Percentiles rank a stretch among this genome's conserved stretches.
These are phyloP conservation scores for Paramisgurnus dabryanus DNA, from an alignment of 2,113 vertebrate species.

Conservation along the genomic window DNA sequence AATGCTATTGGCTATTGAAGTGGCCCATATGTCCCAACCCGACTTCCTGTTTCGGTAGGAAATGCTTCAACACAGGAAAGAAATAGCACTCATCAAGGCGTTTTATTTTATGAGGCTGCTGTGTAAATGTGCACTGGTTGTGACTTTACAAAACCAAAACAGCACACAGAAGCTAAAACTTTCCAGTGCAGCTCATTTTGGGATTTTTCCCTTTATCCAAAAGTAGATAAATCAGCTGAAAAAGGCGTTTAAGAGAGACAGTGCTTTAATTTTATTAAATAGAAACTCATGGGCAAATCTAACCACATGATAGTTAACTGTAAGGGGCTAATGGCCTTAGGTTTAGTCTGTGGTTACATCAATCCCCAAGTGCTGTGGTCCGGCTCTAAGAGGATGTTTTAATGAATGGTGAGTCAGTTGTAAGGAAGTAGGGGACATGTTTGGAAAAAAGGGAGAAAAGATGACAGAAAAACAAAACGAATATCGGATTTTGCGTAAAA, in stretches of 20 bases:
- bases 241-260: conserved; percentile 3
- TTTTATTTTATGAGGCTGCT: no score
- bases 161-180: not conserved
- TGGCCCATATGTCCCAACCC: no score
- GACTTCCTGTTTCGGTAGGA: no score
- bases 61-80: no score
- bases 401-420: conserved; percentile 67
- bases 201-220: not conserved
- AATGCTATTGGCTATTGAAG: no score
- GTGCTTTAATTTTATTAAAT: conserved; percentile 16
- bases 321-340: conserved; percentile 59
- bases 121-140: no score
- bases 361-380: conserved; percentile 57
- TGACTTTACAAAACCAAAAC: no score
- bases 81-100: no score
- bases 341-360: conserved; percentile 48
- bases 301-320: conserved; percentile 58
- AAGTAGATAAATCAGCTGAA: conserved; percentile 11
- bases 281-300: conserved; percentile 45
- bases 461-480: no score
- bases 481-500: no score
- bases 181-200: not conserved
- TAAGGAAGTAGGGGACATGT: conserved; percentile 34
- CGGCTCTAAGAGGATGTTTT: conserved; percentile 65
- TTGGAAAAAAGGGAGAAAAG: no score